phyloP scores from a whole-genome alignment of 1,140 invertebrate species.

The Tetranychus cinnabarinus region DNA sequence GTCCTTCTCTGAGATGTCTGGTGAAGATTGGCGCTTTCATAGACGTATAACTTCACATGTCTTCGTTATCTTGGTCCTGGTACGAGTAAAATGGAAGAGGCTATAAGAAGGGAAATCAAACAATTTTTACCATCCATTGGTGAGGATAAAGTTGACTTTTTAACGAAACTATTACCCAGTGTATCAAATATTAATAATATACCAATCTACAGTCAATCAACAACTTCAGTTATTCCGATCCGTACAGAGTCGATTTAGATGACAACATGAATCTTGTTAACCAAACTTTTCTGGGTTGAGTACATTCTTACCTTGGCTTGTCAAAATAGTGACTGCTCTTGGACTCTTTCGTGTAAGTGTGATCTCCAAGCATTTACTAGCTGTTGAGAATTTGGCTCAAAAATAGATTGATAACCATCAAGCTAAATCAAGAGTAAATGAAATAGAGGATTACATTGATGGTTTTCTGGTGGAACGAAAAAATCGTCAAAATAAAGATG shows the following conservation, averaged over 20 bases:
- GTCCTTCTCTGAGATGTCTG: not conserved
- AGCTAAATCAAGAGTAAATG: slow-evolving; percentile 30
- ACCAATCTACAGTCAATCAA: slow-evolving; percentile 10
- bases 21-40: no score
- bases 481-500: no score
- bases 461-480: slow-evolving; percentile 19
- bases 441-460: slow-evolving; percentile 54
- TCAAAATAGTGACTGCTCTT: not conserved
- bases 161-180: not conserved
- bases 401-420: no score
- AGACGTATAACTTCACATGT: no score
- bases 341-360: no score
- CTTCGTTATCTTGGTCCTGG: no score
- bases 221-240: slow-evolving; percentile 10
- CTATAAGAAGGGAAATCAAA: no score
- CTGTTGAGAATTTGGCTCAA: no score
- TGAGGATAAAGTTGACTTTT: not conserved
- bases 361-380: no score
- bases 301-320: not conserved
- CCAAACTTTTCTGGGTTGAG: not conserved
- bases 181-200: slow-evolving; percentile 12
- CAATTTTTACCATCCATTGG: no score
- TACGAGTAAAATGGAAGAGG: no score
- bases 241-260: not conserved
- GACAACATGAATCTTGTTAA: not conserved